A percentile compares a stretch with the other conserved stretches of the same genome.
phyloP scores from a whole-genome alignment of 2,888 invertebrate genomes.

The Ornithoptera priamus region DNA sequence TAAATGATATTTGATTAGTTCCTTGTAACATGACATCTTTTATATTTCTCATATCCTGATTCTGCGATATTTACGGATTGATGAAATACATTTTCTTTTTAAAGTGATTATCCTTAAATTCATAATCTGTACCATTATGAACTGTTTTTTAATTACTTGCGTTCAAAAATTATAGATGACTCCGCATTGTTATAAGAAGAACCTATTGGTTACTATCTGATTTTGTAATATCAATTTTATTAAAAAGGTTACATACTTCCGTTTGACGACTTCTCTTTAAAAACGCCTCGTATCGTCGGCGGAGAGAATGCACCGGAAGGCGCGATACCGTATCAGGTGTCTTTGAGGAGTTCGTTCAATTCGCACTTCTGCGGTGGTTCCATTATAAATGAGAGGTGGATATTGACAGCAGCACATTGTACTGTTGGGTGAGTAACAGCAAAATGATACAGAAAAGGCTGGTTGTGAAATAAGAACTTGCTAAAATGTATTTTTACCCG shows the following conservation, averaged over 20 bases:
- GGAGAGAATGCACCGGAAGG: conserved; percentile 67
- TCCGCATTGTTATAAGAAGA: too few species aligned
- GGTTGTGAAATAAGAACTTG: neutral
- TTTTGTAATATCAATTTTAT: neutral
- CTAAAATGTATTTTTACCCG: neutral
- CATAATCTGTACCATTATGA: too few species aligned
- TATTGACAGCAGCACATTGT: conserved; percentile 75
- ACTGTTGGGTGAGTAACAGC: conserved; percentile 53
- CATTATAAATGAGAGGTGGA: conserved; percentile 63
- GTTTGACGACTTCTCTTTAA: conserved; percentile 3
- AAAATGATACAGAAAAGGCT: neutral
- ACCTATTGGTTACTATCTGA: neutral
- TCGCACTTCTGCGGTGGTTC: conserved; percentile 72
- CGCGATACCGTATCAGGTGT: conserved; percentile 71
- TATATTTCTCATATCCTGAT: too few species aligned
- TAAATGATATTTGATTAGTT: too few species aligned
- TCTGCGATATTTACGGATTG: too few species aligned
- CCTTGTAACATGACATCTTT: too few species aligned
- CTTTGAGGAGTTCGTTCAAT: conserved; percentile 53
- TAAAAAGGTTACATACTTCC: conserved; percentile 24
- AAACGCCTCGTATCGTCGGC: conserved; percentile 54
- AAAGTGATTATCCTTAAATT: too few species aligned
- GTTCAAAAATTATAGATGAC: too few species aligned
- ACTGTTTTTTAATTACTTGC: too few species aligned
- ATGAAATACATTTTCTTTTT: too few species aligned